Conservation (phyloP, 2,888 invertebrate species). For the Drosophila nr. perissopoda region DNA sequence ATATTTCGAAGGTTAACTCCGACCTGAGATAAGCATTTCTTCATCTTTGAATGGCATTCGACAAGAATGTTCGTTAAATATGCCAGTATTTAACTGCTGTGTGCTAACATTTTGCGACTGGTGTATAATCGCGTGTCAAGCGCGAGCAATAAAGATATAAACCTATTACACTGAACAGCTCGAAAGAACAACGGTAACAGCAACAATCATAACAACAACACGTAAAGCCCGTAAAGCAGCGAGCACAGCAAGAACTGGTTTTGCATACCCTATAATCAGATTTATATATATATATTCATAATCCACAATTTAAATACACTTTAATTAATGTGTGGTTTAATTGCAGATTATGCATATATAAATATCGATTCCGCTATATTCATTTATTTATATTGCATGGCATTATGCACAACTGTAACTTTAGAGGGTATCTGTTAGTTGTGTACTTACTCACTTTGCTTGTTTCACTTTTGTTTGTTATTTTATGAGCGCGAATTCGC, state of each 20-base stretch:
- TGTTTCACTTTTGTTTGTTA: slow-evolving; percentile 17
- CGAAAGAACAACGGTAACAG: slow-evolving; percentile 15
- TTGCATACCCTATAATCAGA: slow-evolving; percentile 4
- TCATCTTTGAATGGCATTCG: neutral
- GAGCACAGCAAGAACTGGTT: slow-evolving; percentile 41
- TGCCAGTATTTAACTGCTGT: slow-evolving; percentile 6
- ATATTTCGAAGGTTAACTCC: neutral
- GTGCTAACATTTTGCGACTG: slow-evolving; percentile 49
- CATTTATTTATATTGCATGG: neutral
- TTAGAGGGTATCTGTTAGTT: slow-evolving; percentile 2
- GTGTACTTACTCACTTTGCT: neutral
- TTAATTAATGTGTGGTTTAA: neutral
- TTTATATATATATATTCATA: neutral
- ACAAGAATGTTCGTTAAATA: neutral
- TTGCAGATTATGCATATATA: neutral
- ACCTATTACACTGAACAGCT: slow-evolving; percentile 53
- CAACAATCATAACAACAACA: slow-evolving; percentile 17
- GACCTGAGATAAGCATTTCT: neutral
- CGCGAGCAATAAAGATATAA: slow-evolving; percentile 68
- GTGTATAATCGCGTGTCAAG: slow-evolving; percentile 67
- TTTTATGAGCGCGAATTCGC: slow-evolving; percentile 38
- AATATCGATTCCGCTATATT: neutral
- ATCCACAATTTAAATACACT: neutral
- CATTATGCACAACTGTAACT: neutral
- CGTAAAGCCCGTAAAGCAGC: slow-evolving; percentile 31